These are phyloP conservation scores for Empis stercorea DNA, from an alignment of 2,888 invertebrate genomes.

Conservation along the genomic window DNA sequence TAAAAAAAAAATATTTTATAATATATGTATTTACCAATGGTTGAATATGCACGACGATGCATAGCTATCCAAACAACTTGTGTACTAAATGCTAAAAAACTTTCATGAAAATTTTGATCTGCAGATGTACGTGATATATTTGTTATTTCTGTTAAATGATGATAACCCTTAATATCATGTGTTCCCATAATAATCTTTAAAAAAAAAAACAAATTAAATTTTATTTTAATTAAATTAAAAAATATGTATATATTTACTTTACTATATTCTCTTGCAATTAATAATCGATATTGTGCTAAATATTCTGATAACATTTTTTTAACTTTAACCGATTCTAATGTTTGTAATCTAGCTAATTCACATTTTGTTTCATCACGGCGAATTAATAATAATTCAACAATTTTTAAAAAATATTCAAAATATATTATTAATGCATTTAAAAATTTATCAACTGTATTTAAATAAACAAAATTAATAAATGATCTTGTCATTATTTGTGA, in stretches of 20 bases:
- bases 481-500: slow-evolving; percentile 20
- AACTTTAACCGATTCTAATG: slow-evolving; percentile 22
- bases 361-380: slow-evolving; percentile 25
- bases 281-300: slow-evolving; percentile 27
- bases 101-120: slow-evolving; percentile 26
- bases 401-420: slow-evolving; percentile 31
- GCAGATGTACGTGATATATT: slow-evolving; percentile 23
- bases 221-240: neutral
- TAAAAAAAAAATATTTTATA: too few relatives aligned
- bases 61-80: slow-evolving; percentile 31
- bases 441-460: slow-evolving; percentile 22
- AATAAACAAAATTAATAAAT: slow-evolving; percentile 28
- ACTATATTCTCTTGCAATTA: slow-evolving; percentile 32
- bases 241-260: slow-evolving; percentile 7
- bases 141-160: slow-evolving; percentile 24
- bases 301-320: slow-evolving; percentile 26
- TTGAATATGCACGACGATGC: slow-evolving; percentile 26
- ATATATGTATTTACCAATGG: slow-evolving; percentile 18
- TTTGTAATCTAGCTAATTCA: slow-evolving; percentile 24
- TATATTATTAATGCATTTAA: slow-evolving; percentile 30
- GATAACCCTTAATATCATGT: slow-evolving; percentile 23
- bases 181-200: slow-evolving; percentile 23
- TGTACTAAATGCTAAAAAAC: slow-evolving; percentile 25
- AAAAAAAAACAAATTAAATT: neutral
- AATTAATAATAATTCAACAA: slow-evolving; percentile 29